Evolutionary conservation across 2,113 vertebrate genomes (phyloP).

Genomic region (Lepus timidus): DNA sequence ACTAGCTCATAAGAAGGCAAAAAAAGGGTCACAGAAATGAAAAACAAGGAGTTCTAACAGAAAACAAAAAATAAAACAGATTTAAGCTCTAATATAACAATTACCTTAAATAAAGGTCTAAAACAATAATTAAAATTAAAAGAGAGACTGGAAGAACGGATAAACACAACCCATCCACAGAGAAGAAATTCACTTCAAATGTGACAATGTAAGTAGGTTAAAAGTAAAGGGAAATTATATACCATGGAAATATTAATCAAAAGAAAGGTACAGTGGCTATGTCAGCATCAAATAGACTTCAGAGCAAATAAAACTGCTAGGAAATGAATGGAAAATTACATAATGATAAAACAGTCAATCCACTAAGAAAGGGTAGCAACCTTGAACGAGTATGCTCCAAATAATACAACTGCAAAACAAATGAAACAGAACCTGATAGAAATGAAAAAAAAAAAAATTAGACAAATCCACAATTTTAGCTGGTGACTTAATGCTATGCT

Average conservation of each 20-base stretch:
- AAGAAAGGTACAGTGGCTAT: neutral
- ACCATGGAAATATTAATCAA: neutral
- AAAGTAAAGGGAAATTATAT: neutral
- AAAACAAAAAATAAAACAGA: neutral
- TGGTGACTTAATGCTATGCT: neutral
- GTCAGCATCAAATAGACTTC: neutral
- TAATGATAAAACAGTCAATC: neutral
- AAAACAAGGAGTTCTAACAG: neutral
- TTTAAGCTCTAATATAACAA: neutral
- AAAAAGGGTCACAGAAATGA: neutral
- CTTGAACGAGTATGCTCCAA: neutral
- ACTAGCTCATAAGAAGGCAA: neutral
- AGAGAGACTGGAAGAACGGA: neutral
- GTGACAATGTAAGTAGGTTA: conserved; percentile 5
- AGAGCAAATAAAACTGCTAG: neutral
- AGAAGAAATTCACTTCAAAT: conserved; percentile 56
- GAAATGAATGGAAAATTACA: neutral
- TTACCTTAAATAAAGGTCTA: neutral
- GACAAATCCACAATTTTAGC: conserved; percentile 31
- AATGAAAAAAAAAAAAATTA: neutral
- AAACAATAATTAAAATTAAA: neutral
- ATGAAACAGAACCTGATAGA: neutral
- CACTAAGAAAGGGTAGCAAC: neutral
- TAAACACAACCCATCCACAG: neutral
- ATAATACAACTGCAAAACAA: neutral